Conservation (phyloP, 1,140 invertebrate genomes). For the Campoletis sonorensis region DNA sequence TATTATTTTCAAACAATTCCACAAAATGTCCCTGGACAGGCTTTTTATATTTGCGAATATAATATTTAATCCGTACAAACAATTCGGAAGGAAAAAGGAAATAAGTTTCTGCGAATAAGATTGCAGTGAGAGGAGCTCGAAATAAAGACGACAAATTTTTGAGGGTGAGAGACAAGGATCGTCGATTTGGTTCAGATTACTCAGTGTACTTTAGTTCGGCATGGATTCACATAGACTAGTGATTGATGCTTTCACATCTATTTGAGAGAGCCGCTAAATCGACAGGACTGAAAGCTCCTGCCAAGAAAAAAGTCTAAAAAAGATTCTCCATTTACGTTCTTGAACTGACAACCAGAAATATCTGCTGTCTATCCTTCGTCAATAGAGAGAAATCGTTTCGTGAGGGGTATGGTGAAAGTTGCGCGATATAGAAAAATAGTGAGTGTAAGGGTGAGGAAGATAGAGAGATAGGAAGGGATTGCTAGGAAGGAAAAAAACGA, state of each 20-base stretch:
- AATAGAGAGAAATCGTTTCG: conserved; percentile 36
- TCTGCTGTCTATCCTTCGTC: conserved; percentile 19
- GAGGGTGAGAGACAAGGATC: background rate
- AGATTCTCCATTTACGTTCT: conserved; percentile 22
- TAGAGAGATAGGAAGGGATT: background rate
- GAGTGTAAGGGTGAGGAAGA: background rate
- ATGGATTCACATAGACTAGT: conserved; percentile 15
- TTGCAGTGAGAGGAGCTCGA: no score
- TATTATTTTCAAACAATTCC: no score
- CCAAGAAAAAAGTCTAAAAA: background rate
- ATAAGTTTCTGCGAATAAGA: no score
- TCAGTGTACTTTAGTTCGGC: background rate
- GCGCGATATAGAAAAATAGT: background rate
- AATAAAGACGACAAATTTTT: background rate
- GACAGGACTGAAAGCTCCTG: conserved; percentile 16
- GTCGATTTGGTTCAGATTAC: background rate
- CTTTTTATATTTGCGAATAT: no score
- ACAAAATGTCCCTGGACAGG: no score
- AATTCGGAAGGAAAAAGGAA: no score
- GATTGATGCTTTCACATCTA: conserved; percentile 30
- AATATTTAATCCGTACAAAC: no score
- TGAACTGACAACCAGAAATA: conserved; percentile 22
- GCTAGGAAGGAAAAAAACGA: no score
- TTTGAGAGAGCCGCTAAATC: conserved; percentile 27
- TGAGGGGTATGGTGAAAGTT: background rate